Conservation (phyloP, 2,797 vertebrate genomes). For the Chaetodon trifasciatus region DNA sequence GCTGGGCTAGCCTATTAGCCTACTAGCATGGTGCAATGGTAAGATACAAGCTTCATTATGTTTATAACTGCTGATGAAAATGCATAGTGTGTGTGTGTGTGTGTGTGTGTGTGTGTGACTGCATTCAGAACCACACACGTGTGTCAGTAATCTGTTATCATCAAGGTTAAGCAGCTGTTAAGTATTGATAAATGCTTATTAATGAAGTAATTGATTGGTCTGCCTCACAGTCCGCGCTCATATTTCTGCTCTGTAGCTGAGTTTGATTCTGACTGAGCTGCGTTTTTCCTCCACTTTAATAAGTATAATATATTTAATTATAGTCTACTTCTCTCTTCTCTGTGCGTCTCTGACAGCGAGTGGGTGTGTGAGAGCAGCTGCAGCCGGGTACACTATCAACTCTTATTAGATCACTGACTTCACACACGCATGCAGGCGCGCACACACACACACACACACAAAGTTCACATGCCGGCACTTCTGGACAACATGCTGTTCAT, state of each 20-base stretch:
- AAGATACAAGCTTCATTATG: no score
- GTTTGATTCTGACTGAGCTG: conserved; percentile 22
- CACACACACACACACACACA: conserved; percentile 45
- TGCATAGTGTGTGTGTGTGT: no score
- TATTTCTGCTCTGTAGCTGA: conserved; percentile 1
- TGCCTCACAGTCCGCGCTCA: not conserved
- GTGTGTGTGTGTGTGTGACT: no score
- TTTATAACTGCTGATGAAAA: no score
- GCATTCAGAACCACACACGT: not conserved
- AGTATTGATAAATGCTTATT: not conserved
- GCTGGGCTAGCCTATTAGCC: no score
- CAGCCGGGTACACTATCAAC: conserved; percentile 73
- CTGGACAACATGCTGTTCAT: conserved; percentile 41
- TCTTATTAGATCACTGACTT: conserved; percentile 76
- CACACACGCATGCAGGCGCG: conserved; percentile 51
- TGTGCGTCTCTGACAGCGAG: conserved; percentile 69
- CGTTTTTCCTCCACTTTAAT: conserved; percentile 51
- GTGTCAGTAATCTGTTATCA: not conserved
- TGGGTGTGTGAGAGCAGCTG: conserved; percentile 80
- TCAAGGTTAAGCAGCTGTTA: not conserved
- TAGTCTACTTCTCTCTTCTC: conserved; percentile 54
- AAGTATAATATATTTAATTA: conserved; percentile 78
- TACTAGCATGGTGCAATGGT: no score
- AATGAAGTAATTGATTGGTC: not conserved
- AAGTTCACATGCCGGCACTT: conserved; percentile 45